A percentile compares a stretch with the other conserved stretches of the same genome.
Evolutionary conservation across 2,797 vertebrate species (phyloP).

Genomic region (Lacerta agilis): DNA sequence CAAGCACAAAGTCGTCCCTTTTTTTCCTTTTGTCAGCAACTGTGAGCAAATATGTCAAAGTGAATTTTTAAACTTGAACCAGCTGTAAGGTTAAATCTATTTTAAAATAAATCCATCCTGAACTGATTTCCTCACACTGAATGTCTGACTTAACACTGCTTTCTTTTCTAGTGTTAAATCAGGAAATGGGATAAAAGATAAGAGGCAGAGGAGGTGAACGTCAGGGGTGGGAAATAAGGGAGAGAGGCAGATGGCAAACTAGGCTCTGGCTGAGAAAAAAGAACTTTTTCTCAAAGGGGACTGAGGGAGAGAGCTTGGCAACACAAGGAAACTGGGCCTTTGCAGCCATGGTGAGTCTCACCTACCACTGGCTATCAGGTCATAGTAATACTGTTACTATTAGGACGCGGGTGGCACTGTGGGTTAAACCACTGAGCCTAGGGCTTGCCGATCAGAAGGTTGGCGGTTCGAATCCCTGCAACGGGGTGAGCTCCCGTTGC

Average conservation of each 20-base stretch:
- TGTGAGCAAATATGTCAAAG: conserved; percentile 3
- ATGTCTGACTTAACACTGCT: neutral
- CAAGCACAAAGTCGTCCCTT: neutral
- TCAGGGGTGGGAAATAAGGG: neutral
- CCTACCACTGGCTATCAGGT: neutral
- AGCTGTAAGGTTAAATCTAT: conserved; percentile 14
- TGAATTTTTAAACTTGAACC: neutral
- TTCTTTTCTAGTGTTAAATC: neutral
- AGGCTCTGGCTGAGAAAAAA: neutral
- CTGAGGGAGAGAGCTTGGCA: neutral
- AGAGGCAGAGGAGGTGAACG: neutral
- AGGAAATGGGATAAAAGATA: neutral
- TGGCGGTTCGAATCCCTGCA: no score
- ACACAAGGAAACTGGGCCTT: no score
- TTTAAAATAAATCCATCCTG: neutral
- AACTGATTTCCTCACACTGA: neutral
- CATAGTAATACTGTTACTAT: neutral
- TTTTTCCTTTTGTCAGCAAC: neutral
- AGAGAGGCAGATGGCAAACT: neutral
- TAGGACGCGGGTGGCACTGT: no score
- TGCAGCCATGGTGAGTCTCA: neutral
- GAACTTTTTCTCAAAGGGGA: neutral
- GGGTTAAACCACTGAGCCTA: no score
- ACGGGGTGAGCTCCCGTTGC: no score
- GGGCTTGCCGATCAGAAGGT: no score